These are phyloP conservation scores for Cuculus canorus DNA, from an alignment of 2,797 vertebrate species.

Conservation along the genomic window DNA sequence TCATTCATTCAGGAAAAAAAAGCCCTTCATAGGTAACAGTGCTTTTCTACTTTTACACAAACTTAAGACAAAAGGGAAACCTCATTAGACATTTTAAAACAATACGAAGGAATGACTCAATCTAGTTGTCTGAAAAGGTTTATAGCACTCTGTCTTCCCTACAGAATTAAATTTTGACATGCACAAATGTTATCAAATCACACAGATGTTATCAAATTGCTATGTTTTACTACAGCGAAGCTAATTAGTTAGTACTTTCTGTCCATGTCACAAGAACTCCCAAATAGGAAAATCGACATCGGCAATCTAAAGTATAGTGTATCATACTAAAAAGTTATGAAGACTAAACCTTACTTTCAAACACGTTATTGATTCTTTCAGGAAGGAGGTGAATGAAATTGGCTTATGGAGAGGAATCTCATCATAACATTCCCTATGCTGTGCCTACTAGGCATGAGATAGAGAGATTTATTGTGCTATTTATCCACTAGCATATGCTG, in stretches of 20 bases:
- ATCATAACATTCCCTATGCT: neutral
- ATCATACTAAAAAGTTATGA: neutral
- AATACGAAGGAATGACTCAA: neutral
- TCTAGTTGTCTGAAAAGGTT: neutral
- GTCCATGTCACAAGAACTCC: neutral
- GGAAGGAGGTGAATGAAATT: neutral
- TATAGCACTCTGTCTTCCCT: neutral
- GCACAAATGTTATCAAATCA: neutral
- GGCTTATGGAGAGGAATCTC: neutral
- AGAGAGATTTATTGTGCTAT: neutral
- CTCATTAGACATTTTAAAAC: neutral
- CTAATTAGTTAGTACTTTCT: neutral
- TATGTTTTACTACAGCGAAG: neutral
- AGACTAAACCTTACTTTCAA: neutral
- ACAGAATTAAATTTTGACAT: neutral
- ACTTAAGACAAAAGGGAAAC: neutral
- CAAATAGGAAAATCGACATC: neutral
- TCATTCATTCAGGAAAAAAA: neutral
- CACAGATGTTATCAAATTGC: neutral
- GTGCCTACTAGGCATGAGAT: neutral
- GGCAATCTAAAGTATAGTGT: neutral
- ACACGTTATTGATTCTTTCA: neutral
- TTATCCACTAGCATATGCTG: neutral
- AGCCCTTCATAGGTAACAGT: neutral
- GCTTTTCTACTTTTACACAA: neutral